phyloP scores from a whole-genome alignment of 2,113 vertebrate genomes.

The Acrocephalus kingi region DNA sequence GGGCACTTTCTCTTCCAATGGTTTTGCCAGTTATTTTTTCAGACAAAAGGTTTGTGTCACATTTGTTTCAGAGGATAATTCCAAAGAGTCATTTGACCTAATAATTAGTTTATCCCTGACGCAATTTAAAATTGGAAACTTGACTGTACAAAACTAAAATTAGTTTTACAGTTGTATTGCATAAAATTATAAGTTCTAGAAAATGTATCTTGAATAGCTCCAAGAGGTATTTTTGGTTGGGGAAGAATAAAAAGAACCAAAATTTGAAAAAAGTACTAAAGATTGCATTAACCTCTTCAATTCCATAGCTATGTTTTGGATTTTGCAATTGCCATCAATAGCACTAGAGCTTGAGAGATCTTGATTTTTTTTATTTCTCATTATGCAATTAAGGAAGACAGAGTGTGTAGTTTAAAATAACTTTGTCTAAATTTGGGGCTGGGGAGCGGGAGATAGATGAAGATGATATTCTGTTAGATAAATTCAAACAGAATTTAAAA shows the following conservation, averaged over 20 bases:
- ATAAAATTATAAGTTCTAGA: background rate
- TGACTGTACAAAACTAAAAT: background rate
- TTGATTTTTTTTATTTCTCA: background rate
- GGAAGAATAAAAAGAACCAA: background rate
- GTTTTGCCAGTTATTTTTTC: background rate
- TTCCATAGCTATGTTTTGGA: background rate
- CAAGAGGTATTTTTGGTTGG: background rate
- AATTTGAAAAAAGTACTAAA: background rate
- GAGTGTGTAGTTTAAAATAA: background rate
- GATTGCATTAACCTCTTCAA: background rate
- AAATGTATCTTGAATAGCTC: background rate
- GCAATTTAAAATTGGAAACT: background rate
- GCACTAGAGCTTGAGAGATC: background rate
- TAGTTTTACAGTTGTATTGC: background rate
- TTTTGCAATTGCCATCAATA: background rate
- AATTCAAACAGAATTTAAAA: background rate
- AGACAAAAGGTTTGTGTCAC: background rate
- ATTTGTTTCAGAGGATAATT: background rate
- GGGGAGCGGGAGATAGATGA: too few relatives aligned
- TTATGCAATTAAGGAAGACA: background rate
- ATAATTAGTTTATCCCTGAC: background rate
- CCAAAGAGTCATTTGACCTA: background rate
- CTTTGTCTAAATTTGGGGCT: background rate
- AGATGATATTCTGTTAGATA: too few relatives aligned
- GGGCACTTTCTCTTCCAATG: background rate